Evolutionary conservation across 2,797 vertebrate genomes (phyloP).

Genomic region (Chelmon rostratus): DNA sequence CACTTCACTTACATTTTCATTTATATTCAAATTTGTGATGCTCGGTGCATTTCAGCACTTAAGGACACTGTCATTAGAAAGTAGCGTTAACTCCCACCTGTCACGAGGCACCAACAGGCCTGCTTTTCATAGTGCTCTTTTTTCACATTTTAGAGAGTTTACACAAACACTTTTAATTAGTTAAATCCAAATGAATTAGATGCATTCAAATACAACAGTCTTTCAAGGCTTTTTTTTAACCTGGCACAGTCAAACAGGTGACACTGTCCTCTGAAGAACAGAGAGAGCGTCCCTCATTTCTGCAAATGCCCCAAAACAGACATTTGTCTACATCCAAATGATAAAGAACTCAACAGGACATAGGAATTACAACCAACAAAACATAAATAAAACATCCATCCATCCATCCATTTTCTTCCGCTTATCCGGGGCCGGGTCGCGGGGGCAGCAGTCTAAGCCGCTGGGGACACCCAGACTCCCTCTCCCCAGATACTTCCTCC

Average conservation of each 20-base stretch:
- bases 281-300: not conserved
- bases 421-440: too few relatives aligned
- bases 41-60: constrained; percentile 1
- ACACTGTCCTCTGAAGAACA: not conserved
- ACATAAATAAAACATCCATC: too few relatives aligned
- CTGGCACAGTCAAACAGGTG: not conserved
- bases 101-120: constrained; percentile 2
- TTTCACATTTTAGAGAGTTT: constrained; percentile 1
- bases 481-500: too few relatives aligned
- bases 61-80: constrained; percentile 11
- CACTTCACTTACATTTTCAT: not conserved
- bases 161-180: not conserved
- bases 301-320: not conserved
- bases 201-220: not conserved
- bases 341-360: not conserved
- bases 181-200: not conserved
- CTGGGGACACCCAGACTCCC: too few relatives aligned
- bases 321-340: not conserved
- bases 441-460: too few relatives aligned
- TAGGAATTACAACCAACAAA: not conserved
- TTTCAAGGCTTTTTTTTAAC: not conserved
- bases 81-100: not conserved
- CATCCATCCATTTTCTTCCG: too few relatives aligned
- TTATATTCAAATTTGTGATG: not conserved
- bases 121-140: not conserved